Conservation (phyloP, 2,888 invertebrate species). For the Chymomyza procnemis region DNA sequence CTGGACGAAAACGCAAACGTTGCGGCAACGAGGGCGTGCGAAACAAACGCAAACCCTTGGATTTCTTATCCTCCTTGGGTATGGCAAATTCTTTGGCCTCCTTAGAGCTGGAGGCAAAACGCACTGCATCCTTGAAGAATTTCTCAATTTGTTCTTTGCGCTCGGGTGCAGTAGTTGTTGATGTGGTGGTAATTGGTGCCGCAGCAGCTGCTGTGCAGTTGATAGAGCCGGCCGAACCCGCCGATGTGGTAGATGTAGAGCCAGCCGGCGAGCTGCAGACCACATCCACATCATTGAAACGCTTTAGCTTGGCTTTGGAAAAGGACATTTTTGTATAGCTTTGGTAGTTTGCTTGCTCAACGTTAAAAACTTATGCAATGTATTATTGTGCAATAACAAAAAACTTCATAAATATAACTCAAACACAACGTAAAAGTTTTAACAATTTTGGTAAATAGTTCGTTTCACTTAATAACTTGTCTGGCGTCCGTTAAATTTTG, state of each 20-base stretch:
- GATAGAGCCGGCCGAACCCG: conserved; percentile 54
- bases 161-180: conserved; percentile 54
- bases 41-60: conserved; percentile 74
- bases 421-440: conserved; percentile 53
- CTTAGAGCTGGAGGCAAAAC: conserved; percentile 72
- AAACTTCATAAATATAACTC: conserved; percentile 58
- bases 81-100: conserved; percentile 76
- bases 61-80: conserved; percentile 76
- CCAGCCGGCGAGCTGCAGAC: conserved; percentile 65
- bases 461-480: conserved; percentile 4
- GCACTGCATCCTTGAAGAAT: conserved; percentile 78
- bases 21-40: conserved; percentile 78
- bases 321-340: conserved; percentile 72
- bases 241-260: conserved; percentile 48
- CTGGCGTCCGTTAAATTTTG: conserved; percentile 37
- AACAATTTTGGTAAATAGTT: conserved; percentile 43
- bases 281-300: conserved; percentile 77
- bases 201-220: conserved; percentile 46
- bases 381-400: conserved; percentile 43
- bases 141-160: conserved; percentile 78
- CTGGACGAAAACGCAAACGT: conserved; percentile 74
- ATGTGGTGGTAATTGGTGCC: conserved; percentile 7
- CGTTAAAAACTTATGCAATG: conserved; percentile 41
- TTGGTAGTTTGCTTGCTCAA: conserved; percentile 11
- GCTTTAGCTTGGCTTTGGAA: conserved; percentile 78